Evolutionary conservation across 2,797 vertebrate genomes (phyloP).

Genomic region (Poecile montanus): DNA sequence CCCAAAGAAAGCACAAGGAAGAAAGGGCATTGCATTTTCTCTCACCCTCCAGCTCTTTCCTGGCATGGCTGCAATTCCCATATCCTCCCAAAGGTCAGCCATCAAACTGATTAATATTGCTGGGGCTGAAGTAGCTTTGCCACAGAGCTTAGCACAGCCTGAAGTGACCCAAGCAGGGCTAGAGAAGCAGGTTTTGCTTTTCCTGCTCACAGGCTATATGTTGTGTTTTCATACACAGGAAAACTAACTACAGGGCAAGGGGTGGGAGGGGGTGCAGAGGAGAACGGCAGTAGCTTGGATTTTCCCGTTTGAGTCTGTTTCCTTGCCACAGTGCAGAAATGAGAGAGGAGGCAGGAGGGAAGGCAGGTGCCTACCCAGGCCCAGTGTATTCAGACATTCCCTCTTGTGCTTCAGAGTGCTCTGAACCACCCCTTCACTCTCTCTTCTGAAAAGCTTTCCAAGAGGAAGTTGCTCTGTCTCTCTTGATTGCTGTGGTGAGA

Average conservation of each 20-base stretch:
- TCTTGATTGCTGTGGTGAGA: background rate
- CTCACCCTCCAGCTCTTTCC: background rate
- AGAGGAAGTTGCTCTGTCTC: background rate
- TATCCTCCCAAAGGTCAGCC: background rate
- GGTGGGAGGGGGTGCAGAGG: accelerated
- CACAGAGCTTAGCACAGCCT: accelerated
- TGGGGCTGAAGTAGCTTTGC: background rate
- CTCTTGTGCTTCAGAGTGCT: background rate
- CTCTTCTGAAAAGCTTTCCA: background rate
- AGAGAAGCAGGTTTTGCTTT: background rate
- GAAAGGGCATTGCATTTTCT: background rate
- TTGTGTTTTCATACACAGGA: background rate
- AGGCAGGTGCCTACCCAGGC: background rate
- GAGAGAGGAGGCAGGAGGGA: background rate
- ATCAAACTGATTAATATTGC: background rate
- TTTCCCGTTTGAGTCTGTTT: background rate
- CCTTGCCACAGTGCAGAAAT: background rate
- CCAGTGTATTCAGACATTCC: background rate
- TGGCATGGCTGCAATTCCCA: accelerated
- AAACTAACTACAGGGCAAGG: background rate
- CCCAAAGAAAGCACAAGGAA: background rate
- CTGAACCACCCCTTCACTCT: background rate
- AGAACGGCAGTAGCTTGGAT: background rate
- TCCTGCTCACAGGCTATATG: background rate
- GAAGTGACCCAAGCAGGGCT: background rate